phyloP scores from a whole-genome alignment of 1,140 invertebrate species.

The Macrobrachium nipponense region DNA sequence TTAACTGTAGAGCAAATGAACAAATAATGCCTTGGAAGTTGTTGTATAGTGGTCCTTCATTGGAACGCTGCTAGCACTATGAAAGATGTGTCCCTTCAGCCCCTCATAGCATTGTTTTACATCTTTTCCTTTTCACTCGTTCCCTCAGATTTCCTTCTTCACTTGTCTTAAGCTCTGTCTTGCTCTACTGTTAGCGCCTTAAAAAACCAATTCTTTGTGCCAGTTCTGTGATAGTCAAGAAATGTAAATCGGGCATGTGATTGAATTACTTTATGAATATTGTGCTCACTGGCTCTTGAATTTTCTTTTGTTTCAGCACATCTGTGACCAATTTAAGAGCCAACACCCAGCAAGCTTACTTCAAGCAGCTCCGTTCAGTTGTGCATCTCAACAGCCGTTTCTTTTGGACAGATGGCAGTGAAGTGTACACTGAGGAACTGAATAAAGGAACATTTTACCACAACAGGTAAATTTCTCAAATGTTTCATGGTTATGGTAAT shows the following conservation, averaged over 20 bases:
- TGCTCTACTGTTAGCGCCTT: not conserved
- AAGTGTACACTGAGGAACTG: slow-evolving; percentile 80
- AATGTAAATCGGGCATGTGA: too few relatives aligned
- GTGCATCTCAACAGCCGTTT: slow-evolving; percentile 81
- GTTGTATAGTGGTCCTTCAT: too few relatives aligned
- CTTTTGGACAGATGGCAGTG: slow-evolving; percentile 84
- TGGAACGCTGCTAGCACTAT: too few relatives aligned
- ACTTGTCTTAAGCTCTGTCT: not conserved
- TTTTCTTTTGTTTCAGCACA: slow-evolving; percentile 70
- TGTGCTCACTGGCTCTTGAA: not conserved
- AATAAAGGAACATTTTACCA: slow-evolving; percentile 60
- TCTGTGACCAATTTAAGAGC: slow-evolving; percentile 79
- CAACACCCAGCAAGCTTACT: slow-evolving; percentile 82
- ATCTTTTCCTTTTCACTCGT: not conserved
- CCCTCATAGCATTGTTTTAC: too few relatives aligned
- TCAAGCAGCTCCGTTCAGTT: slow-evolving; percentile 81
- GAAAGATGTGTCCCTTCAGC: too few relatives aligned
- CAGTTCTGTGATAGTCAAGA: too few relatives aligned
- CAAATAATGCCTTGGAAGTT: too few relatives aligned
- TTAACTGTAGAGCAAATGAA: too few relatives aligned
- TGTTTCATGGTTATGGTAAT: not conserved
- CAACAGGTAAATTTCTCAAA: slow-evolving; percentile 50
- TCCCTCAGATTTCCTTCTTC: not conserved
- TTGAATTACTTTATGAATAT: not conserved
- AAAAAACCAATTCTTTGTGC: too few relatives aligned